A percentile compares a stretch with the other conserved stretches of the same genome.
phyloP scores from a whole-genome alignment of 2,113 vertebrate species.

The Struthio camelus region DNA sequence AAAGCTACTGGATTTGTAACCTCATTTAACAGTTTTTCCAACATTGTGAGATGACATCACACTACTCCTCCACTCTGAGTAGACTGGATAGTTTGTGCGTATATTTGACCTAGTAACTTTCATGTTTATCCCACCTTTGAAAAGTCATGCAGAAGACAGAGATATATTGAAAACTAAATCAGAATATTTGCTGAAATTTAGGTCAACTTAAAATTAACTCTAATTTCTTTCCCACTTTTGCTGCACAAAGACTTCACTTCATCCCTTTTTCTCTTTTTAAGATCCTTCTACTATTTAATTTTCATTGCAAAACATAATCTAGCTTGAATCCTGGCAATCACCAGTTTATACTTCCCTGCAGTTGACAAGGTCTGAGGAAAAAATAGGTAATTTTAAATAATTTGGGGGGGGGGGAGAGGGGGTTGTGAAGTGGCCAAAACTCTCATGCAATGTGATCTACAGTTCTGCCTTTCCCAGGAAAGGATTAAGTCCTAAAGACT shows the following conservation, averaged over 20 bases:
- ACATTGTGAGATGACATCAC: not conserved
- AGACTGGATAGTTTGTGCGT: not conserved
- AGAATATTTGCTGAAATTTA: not conserved
- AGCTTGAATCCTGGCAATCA: not conserved
- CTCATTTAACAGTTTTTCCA: not conserved
- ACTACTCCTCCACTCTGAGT: not conserved
- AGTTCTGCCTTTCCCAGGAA: not conserved
- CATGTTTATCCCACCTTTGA: not conserved
- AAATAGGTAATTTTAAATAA: not conserved
- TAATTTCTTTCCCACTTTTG: not conserved
- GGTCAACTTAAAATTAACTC: not conserved
- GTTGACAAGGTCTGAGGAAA: not conserved
- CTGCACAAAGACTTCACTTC: not conserved
- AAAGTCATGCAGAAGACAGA: not conserved
- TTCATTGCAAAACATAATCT: not conserved
- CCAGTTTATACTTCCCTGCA: not conserved
- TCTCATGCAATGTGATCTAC: not conserved
- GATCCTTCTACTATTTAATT: not conserved
- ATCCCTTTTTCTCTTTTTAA: not conserved
- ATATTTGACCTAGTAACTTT: not conserved
- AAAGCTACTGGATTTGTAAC: not conserved
- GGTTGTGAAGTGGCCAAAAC: not conserved
- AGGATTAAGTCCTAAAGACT: not conserved
- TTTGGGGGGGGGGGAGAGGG: accelerated
- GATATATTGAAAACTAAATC: not conserved